Base-by-base conservation (phyloP, 2,113 vertebrate genomes). In the Bos indicus region DNA sequence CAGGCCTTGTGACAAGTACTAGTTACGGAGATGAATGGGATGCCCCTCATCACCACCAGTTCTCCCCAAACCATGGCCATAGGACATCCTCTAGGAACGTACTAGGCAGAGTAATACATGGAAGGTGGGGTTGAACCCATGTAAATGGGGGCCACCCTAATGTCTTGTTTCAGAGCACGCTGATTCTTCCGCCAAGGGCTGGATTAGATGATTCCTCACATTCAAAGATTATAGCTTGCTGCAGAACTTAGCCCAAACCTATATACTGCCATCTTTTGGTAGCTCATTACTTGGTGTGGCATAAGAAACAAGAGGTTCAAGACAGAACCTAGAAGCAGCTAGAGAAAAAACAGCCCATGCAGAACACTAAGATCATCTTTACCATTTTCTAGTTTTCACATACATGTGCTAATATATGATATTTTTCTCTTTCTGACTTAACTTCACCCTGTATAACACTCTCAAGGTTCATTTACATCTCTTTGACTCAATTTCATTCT, bases 121-220 rank as follows among this genome's bases (percentile, higher is more conserved):
- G 52, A 28, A 52, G 1, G 12, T 4, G 9, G n/a, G 11, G n/a
- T 48, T 48, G 43, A 60, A 30, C 30, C 1, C 1, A 2, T 10
- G 6, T n/a, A 56, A 62, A 48, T 7, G 10, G 17, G 13, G 56
- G 2, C 4, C 28, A 15, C 30, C 2, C 46, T 36, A 21, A 25
- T 14, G 19, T 9, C 21, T 62, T 30, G 0, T n/a, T 46, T 64
- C 6, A 60, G 5, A 56, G 33, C 28, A 15, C 7, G 4, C n/a
- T 1, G 17, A 30, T 3, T 33, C 52, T 56, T 83, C 40, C 3
- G 3, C 19, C 13, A 89, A 74, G 0, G 10, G 3, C 17, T 19
- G 8, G 30, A 8, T 90, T 88, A 23, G 46, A 6, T 51, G 30
- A 12, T 11, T 56, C 26, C 33, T 78, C 4, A 4, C 9, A 40